phyloP scores from a whole-genome alignment of 2,888 invertebrate species.

The Xanthorhoe designata region DNA sequence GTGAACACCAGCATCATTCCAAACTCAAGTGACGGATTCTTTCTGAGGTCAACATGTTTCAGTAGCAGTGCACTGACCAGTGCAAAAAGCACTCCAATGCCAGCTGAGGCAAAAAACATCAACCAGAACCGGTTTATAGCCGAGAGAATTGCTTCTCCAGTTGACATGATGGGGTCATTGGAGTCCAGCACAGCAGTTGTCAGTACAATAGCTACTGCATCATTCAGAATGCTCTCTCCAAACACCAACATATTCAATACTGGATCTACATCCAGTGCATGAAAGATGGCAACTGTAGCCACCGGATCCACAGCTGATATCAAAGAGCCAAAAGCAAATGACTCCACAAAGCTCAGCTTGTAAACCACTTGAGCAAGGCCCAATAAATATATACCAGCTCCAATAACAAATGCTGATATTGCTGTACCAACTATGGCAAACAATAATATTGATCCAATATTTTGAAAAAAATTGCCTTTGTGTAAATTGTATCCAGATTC shows the following conservation, averaged over 20 bases:
- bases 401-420: conserved; percentile 98
- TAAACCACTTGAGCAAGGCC: conserved; percentile 97
- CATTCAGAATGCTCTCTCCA: conserved; percentile 97
- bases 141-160: conserved; percentile 93
- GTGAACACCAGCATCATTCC: conserved; percentile 99
- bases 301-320: conserved; percentile 99
- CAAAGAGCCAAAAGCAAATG: conserved; percentile 98
- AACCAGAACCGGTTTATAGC: conserved; percentile 96
- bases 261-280: conserved; percentile 98
- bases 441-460: conserved; percentile 98
- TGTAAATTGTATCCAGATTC: conserved; percentile 99
- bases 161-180: conserved; percentile 86
- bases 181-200: conserved; percentile 94
- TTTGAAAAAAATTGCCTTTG: conserved; percentile 98
- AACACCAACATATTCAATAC: conserved; percentile 99
- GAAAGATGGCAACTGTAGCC: conserved; percentile 99
- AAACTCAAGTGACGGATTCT: conserved; percentile 99
- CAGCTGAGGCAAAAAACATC: conserved; percentile 99
- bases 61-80: conserved; percentile 95
- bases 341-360: conserved; percentile 96
- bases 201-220: conserved; percentile 98
- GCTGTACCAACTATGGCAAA: conserved; percentile 99
- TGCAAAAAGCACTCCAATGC: conserved; percentile 97
- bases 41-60: conserved; percentile 97
- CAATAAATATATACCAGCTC: conserved; percentile 97